Evolutionary conservation across 2,113 vertebrate genomes (phyloP).

Genomic region (Festucalex cinctus): DNA sequence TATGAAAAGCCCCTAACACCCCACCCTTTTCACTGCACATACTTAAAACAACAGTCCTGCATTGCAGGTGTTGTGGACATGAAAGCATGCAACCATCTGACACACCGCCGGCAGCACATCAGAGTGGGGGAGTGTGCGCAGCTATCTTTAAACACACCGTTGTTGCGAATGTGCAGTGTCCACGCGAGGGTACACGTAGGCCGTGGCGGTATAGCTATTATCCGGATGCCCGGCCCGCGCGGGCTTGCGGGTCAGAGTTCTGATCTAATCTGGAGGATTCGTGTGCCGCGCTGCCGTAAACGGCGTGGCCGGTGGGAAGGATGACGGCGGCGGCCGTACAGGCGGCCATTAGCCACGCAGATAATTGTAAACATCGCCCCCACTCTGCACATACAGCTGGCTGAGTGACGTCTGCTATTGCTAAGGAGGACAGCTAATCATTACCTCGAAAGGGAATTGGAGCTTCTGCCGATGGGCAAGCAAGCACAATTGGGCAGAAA

Average conservation of each 20-base stretch:
- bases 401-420: conserved; percentile 66
- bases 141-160: background rate
- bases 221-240: conserved; percentile 33
- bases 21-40: background rate
- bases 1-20: background rate
- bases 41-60: background rate
- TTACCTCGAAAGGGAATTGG: conserved; percentile 55
- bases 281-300: conserved; percentile 55
- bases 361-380: conserved; percentile 62
- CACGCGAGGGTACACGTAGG: conserved; percentile 17
- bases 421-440: conserved; percentile 44
- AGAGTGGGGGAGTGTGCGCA: conserved; percentile 2
- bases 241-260: conserved; percentile 49
- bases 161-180: conserved; percentile 12
- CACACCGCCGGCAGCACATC: background rate
- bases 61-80: background rate
- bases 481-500: conserved; percentile 63
- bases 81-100: background rate
- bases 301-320: conserved; percentile 39
- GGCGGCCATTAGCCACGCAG: conserved; percentile 59
- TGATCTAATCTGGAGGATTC: conserved; percentile 55
- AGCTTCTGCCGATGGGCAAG: conserved; percentile 50
- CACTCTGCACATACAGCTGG: conserved; percentile 19
- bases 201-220: conserved; percentile 47
- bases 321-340: conserved; percentile 38